A percentile compares a stretch with the other conserved stretches of the same genome.
phyloP scores from a whole-genome alignment of 2,888 invertebrate genomes.

The Drosophila barbarae region DNA sequence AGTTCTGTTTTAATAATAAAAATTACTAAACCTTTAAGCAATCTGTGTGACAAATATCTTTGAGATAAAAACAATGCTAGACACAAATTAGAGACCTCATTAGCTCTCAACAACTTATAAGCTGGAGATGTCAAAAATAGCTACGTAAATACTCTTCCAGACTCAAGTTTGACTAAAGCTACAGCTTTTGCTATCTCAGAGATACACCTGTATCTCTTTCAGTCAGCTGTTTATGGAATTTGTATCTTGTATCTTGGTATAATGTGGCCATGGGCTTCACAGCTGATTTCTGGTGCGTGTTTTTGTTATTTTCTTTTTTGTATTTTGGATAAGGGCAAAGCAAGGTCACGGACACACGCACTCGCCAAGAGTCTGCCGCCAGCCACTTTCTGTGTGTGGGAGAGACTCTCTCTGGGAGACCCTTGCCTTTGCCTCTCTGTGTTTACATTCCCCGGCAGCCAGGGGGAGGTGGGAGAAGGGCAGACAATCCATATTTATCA shows the following conservation, averaged over 20 bases:
- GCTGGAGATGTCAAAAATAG: not conserved
- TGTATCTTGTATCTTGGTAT: not conserved
- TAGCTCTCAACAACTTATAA: no score
- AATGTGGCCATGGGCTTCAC: not conserved
- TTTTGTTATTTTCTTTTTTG: not conserved
- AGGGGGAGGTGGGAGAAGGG: not conserved
- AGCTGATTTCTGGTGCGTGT: conserved; percentile 18
- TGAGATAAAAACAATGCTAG: not conserved
- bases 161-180: not conserved
- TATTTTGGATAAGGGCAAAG: conserved; percentile 46
- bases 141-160: not conserved
- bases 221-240: conserved; percentile 14
- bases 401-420: not conserved
- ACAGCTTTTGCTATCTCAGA: not conserved
- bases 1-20: no score
- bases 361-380: conserved; percentile 10
- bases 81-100: not conserved
- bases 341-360: conserved; percentile 52
- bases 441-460: conserved; percentile 22
- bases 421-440: conserved; percentile 6
- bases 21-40: not conserved
- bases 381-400: not conserved
- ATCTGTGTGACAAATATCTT: not conserved
- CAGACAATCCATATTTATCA: conserved; percentile 27
- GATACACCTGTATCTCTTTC: not conserved